These are phyloP conservation scores for Dasyurus viverrinus DNA, from an alignment of 2,113 vertebrate species.

Conservation along the genomic window DNA sequence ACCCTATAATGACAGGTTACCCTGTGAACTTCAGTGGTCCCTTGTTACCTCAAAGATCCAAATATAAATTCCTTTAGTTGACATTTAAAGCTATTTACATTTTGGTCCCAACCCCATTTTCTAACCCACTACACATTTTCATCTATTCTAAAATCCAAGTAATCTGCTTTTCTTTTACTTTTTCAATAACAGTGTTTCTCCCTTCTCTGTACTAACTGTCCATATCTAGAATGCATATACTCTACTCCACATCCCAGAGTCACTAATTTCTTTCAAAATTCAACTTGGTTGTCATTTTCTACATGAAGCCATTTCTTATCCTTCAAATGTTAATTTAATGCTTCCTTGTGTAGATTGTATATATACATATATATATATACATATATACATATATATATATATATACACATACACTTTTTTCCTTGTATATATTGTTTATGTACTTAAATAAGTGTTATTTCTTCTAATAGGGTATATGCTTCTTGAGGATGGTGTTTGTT, in stretches of 20 bases:
- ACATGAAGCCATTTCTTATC: background rate
- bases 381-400: too few species aligned
- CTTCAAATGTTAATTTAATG: background rate
- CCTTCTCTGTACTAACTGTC: background rate
- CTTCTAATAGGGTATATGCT: background rate
- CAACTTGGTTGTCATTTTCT: background rate
- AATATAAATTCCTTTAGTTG: background rate
- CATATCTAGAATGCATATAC: background rate
- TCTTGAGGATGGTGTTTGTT: background rate
- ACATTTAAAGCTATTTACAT: background rate
- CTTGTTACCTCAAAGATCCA: background rate
- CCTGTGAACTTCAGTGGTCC: background rate
- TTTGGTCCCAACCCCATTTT: background rate
- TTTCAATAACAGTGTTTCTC: background rate
- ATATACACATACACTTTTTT: too few species aligned
- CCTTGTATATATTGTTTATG: background rate
- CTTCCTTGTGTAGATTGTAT: background rate
- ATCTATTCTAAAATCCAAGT: background rate
- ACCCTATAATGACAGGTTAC: background rate
- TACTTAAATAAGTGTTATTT: background rate
- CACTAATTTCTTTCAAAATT: background rate
- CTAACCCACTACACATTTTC: background rate
- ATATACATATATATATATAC: too few species aligned
- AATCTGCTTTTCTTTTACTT: background rate
- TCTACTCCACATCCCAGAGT: background rate